Conservation (phyloP, 2,113 vertebrate species). For the Xiphophorus maculatus region DNA sequence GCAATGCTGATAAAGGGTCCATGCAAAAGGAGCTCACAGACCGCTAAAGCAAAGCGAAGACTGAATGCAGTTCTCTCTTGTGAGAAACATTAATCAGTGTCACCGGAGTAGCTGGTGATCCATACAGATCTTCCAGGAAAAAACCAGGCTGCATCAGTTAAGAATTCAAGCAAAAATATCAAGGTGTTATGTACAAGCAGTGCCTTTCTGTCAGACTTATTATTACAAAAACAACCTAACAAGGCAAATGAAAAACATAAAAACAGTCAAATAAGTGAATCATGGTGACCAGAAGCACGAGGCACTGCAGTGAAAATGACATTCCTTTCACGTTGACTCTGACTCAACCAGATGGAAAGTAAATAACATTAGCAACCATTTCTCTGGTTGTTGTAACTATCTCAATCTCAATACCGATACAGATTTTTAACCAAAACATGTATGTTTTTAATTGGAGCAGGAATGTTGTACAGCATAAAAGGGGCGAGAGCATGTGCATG, state of each 20-base stretch:
- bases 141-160: not conserved
- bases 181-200: not conserved
- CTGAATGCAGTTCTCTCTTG: not conserved
- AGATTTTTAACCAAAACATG: not conserved
- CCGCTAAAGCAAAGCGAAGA: not conserved
- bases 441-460: not conserved
- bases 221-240: not conserved
- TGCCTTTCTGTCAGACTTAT: not conserved
- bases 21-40: not conserved
- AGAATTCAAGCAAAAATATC: not conserved
- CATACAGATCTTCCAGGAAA: not conserved
- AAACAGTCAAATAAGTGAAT: not conserved
- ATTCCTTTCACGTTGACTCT: too few relatives aligned
- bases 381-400: not conserved
- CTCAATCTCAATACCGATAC: not conserved
- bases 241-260: not conserved
- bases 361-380: not conserved
- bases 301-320: not conserved
- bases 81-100: not conserved
- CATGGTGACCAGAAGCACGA: not conserved
- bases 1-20: too few relatives aligned
- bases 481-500: not conserved
- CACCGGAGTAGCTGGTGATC: not conserved
- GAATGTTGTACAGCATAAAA: not conserved
- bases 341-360: not conserved